Evolutionary conservation across 2,113 vertebrate genomes (phyloP), one percentile per base, ranked within the genome.

Genomic region (Ciconia stormi): DNA sequence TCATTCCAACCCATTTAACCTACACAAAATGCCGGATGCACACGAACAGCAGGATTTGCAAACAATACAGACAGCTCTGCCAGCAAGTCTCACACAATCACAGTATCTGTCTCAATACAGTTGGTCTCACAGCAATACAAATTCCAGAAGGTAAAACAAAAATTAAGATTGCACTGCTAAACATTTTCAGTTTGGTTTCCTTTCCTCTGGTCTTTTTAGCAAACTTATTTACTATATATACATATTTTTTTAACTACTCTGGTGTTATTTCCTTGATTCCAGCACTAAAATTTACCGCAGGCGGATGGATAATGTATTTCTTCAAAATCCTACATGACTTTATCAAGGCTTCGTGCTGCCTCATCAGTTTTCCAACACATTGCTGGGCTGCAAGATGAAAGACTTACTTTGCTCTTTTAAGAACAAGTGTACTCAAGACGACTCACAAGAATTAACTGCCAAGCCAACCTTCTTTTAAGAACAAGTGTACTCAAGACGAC

Each of bases 1-100:
- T 92, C 76, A 72, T 91, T 89, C 55, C 92, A 95, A 73, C 13
- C 34, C 80, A 78, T 89, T 87, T 86, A 80, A 91, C 30, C 52
- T 18, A 53, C 46, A 86, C 69, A 86, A 81, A 94, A 81, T 29
- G 30, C 38, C 14, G 7, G 18, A 74, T 72, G 59, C 46, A 67
- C 40, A 26, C 1, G 11, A 93, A 76, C 78, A 85, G 70, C 47
- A 91, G 53, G 52, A 94, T 76, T 29, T 82, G 46, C 42, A 89
- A 87, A 80, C 72, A 84, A 84, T 34, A 79, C 13, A 84, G 50
- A 72, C 30, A 93, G 80, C 82, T 92, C 90, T 74, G 42, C 81
- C 80, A 95, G 83, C 76, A 86, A 50, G 50, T 66, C 79, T 90
- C 21, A 1, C 50, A 44, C 63, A 89, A 53, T 66, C 50, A 52